Conservation (phyloP, 2,113 vertebrate genomes). For the Neolamprologus falcicula region DNA sequence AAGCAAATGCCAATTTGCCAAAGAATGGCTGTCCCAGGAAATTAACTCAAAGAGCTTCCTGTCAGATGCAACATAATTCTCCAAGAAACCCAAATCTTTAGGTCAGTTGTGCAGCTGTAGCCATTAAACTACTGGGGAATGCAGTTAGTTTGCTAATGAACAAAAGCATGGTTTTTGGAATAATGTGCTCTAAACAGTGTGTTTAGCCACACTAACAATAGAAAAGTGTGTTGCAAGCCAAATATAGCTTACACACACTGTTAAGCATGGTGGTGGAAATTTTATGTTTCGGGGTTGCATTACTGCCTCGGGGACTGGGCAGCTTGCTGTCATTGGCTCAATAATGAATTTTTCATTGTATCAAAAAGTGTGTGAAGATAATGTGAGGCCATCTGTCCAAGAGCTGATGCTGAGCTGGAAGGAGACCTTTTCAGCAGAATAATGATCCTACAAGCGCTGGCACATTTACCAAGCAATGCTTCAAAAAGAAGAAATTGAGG, state of each 20-base stretch:
- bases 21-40: not conserved
- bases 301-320: not conserved
- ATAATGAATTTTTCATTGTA: not conserved
- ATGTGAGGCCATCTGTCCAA: not conserved
- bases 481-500: not conserved
- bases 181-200: not conserved
- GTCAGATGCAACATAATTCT: not conserved
- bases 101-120: not conserved
- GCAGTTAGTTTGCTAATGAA: not conserved
- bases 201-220: not conserved
- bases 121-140: not conserved
- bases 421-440: not conserved
- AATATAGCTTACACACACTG: not conserved
- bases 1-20: not conserved
- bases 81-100: not conserved
- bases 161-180: not conserved
- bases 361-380: not conserved
- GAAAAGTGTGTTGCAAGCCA: not conserved
- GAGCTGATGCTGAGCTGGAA: not conserved
- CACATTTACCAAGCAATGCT: not conserved
- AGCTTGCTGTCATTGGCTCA: not conserved
- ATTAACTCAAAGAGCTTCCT: not conserved
- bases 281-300: not conserved
- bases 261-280: not conserved
- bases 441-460: not conserved